These are phyloP conservation scores for Trinectes maculatus DNA, from an alignment of 2,113 vertebrate genomes.

Conservation along the genomic window DNA sequence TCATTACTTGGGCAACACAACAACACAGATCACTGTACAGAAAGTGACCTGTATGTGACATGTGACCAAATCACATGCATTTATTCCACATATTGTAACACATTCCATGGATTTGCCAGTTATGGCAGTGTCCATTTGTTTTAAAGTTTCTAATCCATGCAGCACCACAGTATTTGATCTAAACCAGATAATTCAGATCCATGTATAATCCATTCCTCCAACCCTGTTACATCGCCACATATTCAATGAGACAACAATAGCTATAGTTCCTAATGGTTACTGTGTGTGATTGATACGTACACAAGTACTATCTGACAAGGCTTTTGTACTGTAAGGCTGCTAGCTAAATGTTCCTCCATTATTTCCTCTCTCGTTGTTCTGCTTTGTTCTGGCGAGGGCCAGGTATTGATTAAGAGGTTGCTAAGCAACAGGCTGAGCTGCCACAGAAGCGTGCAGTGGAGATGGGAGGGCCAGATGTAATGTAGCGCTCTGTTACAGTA, in stretches of 20 bases:
- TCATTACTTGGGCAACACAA: no score
- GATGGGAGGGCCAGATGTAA: conserved; percentile 73
- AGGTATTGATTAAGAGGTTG: conserved; percentile 87
- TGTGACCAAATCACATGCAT: no score
- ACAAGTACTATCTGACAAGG: conserved; percentile 57
- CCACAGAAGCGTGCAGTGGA: conserved; percentile 73
- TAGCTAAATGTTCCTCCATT: conserved; percentile 74
- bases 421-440: conserved; percentile 83
- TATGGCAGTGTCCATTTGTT: not conserved
- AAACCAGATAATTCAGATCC: conserved; percentile 36
- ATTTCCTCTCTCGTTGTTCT: conserved; percentile 72
- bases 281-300: conserved; percentile 50
- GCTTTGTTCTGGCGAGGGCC: conserved; percentile 75
- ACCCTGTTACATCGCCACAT: conserved; percentile 15
- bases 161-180: conserved; percentile 4
- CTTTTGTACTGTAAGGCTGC: conserved; percentile 70
- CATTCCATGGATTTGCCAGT: no score
- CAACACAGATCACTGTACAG: no score
- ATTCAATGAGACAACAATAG: conserved; percentile 49
- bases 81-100: no score
- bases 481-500: conserved; percentile 66
- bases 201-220: conserved; percentile 36
- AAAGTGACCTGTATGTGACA: no score
- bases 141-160: conserved; percentile 31
- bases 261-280: conserved; percentile 60